A percentile compares a stretch with the other conserved stretches of the same genome.
phyloP scores from a whole-genome alignment of 2,888 invertebrate species.

The Megalurothrips usitatus region DNA sequence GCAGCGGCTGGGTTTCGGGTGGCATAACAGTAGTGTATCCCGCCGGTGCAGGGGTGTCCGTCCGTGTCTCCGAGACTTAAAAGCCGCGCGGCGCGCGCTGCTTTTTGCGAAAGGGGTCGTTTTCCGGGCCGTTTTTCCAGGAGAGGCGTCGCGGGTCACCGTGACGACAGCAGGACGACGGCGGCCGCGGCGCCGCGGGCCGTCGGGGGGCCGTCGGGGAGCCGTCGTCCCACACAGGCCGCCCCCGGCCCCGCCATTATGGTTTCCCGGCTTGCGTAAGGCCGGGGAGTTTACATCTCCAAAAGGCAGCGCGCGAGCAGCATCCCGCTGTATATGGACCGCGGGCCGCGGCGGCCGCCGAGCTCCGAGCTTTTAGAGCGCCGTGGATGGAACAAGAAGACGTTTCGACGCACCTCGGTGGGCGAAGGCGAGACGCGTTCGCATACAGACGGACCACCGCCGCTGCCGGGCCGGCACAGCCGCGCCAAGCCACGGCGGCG shows the following conservation, averaged over 20 bases:
- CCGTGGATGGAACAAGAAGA: neutral
- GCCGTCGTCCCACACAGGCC: too few relatives aligned
- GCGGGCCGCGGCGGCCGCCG: neutral
- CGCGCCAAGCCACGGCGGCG: neutral
- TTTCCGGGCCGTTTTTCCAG: too few relatives aligned
- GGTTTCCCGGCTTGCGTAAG: neutral
- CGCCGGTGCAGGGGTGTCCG: too few relatives aligned
- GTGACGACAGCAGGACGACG: too few relatives aligned
- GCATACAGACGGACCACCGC: neutral
- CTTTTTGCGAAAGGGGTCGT: too few relatives aligned
- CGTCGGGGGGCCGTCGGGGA: too few relatives aligned
- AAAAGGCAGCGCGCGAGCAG: neutral
- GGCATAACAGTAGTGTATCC: too few relatives aligned
- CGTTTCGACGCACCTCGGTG: conserved; percentile 1
- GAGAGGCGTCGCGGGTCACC: too few relatives aligned
- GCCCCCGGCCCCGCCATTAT: neutral
- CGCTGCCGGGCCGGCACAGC: neutral
- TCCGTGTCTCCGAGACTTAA: too few relatives aligned
- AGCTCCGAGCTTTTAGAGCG: neutral
- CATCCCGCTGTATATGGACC: neutral
- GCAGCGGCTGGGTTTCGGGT: too few relatives aligned
- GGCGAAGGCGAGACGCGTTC: neutral
- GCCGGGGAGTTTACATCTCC: neutral
- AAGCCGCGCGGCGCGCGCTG: too few relatives aligned
- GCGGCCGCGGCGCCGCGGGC: neutral